Base-by-base conservation (phyloP, 2,888 invertebrate species). In the Tipula confusa region DNA sequence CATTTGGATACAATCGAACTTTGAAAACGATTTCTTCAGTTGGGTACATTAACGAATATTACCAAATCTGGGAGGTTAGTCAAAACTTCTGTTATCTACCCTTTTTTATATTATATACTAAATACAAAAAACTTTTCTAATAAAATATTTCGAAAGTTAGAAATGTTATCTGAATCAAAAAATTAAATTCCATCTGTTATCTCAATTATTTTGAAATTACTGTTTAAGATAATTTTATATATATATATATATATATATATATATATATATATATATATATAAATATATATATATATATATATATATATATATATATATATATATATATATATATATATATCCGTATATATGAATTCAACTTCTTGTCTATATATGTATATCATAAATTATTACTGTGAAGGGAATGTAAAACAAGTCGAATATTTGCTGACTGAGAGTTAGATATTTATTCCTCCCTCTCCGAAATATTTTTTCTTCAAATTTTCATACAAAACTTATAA, bases 381-480 rank as follows among this genome's bases (percentile, higher is more conserved):
- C n/a, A n/a, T n/a, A 64, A 64, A 64, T 64, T 64, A 64, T 64
- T n/a, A n/a, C n/a, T n/a, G n/a, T 64, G 64, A 64, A 64, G 64
- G 9, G 18, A 64, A 24, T 64, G 64, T 64, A 24, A 64, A 24
- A 64, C 48, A 24, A 64, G 3, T 64, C 7, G 64, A 64, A 2
- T 24, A 24, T 64, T 24, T 64, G 24, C 64, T 64, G 64, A 64
- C 64, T 64, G 2, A 64, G 7, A 64, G 13, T 18, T 48, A 24
- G 64, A 64, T 64, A 64, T 64, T 64, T 64, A 64, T 64, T 24
- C 24, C 24, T 64, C 24, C 64, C 64, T 24, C 24, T 7, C 11
- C 1, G 9, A 24, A 64, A 64, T 9, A 24, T n/a, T n/a, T n/a
- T n/a, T n/a, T n/a, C n/a, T n/a, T n/a, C n/a, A 43, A 64, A 64